Evolutionary conservation across 2,888 invertebrate genomes (phyloP).

Genomic region (Mythimna pallens): DNA sequence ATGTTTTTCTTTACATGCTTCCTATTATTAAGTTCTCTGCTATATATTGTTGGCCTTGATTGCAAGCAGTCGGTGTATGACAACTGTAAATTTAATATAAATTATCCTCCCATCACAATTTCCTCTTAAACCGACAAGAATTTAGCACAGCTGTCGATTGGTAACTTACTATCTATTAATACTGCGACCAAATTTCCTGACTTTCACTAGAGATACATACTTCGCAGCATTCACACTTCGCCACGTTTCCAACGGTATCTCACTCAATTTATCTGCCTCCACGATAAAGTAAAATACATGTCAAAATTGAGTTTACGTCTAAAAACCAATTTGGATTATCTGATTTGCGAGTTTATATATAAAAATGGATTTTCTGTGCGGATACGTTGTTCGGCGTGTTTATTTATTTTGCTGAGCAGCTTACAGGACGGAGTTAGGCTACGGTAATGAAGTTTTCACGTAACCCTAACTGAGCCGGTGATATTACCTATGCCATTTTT

Average conservation of each 20-base stretch:
- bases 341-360: conserved; percentile 86
- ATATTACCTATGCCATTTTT: conserved; percentile 8
- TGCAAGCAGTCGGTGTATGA: background rate
- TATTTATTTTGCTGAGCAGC: conserved; percentile 64
- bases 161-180: conserved; percentile 54
- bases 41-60: background rate
- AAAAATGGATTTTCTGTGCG: conserved; percentile 73
- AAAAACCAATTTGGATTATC: conserved; percentile 90
- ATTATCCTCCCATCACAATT: conserved; percentile 36
- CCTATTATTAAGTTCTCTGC: background rate
- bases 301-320: conserved; percentile 89
- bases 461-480: background rate
- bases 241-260: conserved; percentile 78
- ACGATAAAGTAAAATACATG: conserved; percentile 88
- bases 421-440: conserved; percentile 25
- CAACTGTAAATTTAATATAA: conserved; percentile 6
- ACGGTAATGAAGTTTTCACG: conserved; percentile 30
- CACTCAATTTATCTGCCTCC: conserved; percentile 86
- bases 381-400: conserved; percentile 66
- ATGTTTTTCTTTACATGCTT: background rate
- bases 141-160: conserved; percentile 32
- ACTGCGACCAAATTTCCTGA: conserved; percentile 63
- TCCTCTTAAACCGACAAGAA: conserved; percentile 29
- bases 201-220: conserved; percentile 53
- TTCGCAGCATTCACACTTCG: conserved; percentile 73